Evolutionary conservation across 2,113 vertebrate species (phyloP).

Genomic region (Aix galericulata): DNA sequence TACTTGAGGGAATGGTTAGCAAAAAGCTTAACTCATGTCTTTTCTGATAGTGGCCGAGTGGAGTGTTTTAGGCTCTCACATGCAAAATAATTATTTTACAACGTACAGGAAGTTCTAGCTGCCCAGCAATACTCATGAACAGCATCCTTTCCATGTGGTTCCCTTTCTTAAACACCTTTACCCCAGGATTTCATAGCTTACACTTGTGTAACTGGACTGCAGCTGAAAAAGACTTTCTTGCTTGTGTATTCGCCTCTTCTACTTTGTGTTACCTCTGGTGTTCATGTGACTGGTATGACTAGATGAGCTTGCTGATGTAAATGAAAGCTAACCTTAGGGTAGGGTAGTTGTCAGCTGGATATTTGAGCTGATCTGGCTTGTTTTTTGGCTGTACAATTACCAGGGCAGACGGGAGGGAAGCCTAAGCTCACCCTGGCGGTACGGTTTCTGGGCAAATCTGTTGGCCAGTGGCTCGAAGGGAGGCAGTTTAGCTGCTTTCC

Average conservation of each 20-base stretch:
- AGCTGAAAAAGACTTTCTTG: background rate
- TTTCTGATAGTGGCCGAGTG: background rate
- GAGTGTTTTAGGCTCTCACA: background rate
- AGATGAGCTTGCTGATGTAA: background rate
- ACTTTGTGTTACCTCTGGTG: background rate
- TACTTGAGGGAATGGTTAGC: background rate
- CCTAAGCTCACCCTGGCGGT: accelerated
- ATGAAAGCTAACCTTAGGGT: background rate
- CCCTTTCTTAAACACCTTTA: background rate
- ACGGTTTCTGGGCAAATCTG: background rate
- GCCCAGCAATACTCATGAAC: background rate
- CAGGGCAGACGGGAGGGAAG: background rate
- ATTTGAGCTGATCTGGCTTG: background rate
- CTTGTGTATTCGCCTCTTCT: background rate
- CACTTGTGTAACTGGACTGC: background rate
- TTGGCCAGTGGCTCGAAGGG: background rate
- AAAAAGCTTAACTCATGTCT: background rate
- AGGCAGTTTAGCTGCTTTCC: background rate
- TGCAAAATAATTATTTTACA: background rate
- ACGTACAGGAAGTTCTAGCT: background rate
- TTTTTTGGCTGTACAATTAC: background rate
- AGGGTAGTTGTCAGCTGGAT: background rate
- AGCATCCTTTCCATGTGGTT: background rate
- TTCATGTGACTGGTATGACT: background rate
- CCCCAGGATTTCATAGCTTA: accelerated